Base-by-base conservation (phyloP, 2,113 vertebrate species). In the Electrona antarctica region DNA sequence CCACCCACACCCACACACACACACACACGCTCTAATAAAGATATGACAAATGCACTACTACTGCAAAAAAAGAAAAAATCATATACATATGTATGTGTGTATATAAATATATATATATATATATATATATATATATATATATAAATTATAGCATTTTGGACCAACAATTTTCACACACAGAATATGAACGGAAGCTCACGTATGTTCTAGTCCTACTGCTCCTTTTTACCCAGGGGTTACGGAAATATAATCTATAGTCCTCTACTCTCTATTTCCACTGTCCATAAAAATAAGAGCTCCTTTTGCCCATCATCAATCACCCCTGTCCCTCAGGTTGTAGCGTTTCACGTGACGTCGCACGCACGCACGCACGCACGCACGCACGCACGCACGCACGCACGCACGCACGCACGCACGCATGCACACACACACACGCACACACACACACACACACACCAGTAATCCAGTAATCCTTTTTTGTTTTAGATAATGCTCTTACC, bases 1-100 rank as follows among this genome's bases (percentile, higher is more conserved):
- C 75, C 66, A 9, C 78, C 68, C 73, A 64, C 77, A 64, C 77
- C 47, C 71, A 75, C 60, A 80, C 63, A 61, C 59, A 47, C 51
- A 80, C 60, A 72, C 64, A 67, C 46, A 64, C 59, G 63, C 73
- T 41, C 33, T 41, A 3, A 41, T 41, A 41, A 41, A 41, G 33
- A 41, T 41, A 41, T 41, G 33, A 41, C 33, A 41, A 41, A 41
- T 41, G 33, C 33, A 41, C 5, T 41, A 41, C 3, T 41, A 41
- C 33, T 41, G 33, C 33, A 41, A 41, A 41, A 41, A 41, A 41
- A 41, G 33, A 41, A 4, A 2, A 0, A 41, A 41, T 41, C 33
- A 21, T 21, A 21, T n/a, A n/a, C n/a, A n/a, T n/a, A n/a, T n/a
- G n/a, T n/a, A n/a, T n/a, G n/a, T n/a, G n/a, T n/a, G n/a, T n/a